Evolutionary conservation across 2,888 invertebrate species (phyloP), one percentile per base, ranked within the genome.

Genomic region (Stenurella melanura): DNA sequence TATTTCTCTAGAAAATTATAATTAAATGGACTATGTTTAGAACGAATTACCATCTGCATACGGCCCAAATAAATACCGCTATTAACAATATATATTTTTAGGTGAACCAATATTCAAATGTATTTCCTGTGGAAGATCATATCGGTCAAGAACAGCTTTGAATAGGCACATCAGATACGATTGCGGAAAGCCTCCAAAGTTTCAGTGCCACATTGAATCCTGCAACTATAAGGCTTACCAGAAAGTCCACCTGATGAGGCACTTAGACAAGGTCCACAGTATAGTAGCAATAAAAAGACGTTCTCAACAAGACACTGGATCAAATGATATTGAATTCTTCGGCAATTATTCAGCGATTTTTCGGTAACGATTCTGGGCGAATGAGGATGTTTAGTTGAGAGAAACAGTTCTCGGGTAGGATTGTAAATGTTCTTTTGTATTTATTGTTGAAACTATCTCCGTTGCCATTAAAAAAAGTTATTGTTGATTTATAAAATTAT

Each of bases 211-310:
- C 17, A 12, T 74, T 11, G 26, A 30, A 7, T n/a, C 38, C 9
- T 76, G 76, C 18, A 10, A 18, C 12, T 96, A 96, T 89, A 93
- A 94, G 86, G 95, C 95, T 80, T 94, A 95, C 86, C 95, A 95
- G 88, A 91, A 95, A 68, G 95, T 95, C 84, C 95, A 95, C 90
- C 91, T 95, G 26, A 94, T 95, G 83, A 95, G 95, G 21, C 95
- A 96, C 89, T 94, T 95, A 83, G 11, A 70, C 18, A 70, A 42
- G 42, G 21, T 17, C 1, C 70, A 70, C 11, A 70, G 60, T 0
- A 57, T 70, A 15, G 19, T 34, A 11, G 19, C 70, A 15, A 26
- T 11, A 12, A 70, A 34, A 26, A 67, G 58, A 19, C 21, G n/a
- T 50, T 50, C 19, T 7, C 19, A 12, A 0, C 34, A 1, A 17